Evolutionary conservation across 2,797 vertebrate genomes (phyloP), one percentile per base, ranked within the genome.

Genomic region (Acanthurus tractus): DNA sequence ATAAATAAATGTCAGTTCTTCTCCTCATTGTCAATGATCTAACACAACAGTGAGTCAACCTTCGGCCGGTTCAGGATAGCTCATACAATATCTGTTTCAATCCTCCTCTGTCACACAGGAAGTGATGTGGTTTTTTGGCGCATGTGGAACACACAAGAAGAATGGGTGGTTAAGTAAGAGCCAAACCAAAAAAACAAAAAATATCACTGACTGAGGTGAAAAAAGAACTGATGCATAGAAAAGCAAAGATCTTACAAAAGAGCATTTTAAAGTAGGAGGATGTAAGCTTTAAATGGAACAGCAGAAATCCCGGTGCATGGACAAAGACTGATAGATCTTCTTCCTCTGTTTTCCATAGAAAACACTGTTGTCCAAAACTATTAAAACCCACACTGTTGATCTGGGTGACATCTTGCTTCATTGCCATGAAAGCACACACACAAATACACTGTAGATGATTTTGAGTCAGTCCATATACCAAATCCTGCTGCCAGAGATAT

Each of bases 11-110:
- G 63, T 71, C 63, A 61, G 20, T 58, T 46, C 69, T 69, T 69
- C 59, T 13, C 8, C 64, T 74, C 65, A 25, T 22, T 17, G 29
- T 29, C 45, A 22, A 8, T 78, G 69, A 83, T 63, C 17, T 50
- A 79, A 82, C 68, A 45, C 54, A 42, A 34, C 68, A 53, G 57
- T 82, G 77, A 83, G 65, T 86, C 83, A 84, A 67, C 53, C 66
- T 74, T 18, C 22, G 63, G 76, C 45, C 70, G 6, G 64, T 67
- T 67, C 62, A 77, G 58, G 23, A 29, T 2, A 12, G 49, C 46
- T 68, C 65, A n/a, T 42, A 44, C 56, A 64, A 64, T 25, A 40
- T 70, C 48, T 69, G 57, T 13, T 76, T 8, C 20, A 53, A 58
- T 75, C 68, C 68, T 83, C 80, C 56, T 78, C 59, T 14, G 11